Evolutionary conservation across 1,140 invertebrate genomes (phyloP), one percentile per base, ranked within the genome.

Genomic region (Sycophaga agraensis): DNA sequence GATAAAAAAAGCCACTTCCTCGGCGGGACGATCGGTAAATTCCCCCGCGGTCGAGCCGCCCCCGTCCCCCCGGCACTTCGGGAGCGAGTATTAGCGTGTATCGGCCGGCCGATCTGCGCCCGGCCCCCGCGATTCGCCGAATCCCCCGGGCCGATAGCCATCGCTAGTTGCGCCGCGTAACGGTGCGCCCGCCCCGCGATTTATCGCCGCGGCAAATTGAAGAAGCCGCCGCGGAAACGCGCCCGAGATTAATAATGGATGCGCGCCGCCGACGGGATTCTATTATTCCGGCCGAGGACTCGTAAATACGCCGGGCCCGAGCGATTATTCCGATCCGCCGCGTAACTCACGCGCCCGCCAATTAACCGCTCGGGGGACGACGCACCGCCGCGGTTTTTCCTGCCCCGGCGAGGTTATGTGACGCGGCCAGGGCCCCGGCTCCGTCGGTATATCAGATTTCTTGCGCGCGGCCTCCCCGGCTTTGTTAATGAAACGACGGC

Each of bases 241-340:
- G 1, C n/a, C 16, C 46, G n/a, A n/a, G n/a, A n/a, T n/a, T n/a
- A n/a, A n/a, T n/a, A n/a, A n/a, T n/a, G n/a, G n/a, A n/a, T n/a
- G n/a, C 8, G 8, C 37, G 37, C 9, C 43, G 43, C 43, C 12
- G 22, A 54, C 35, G 50, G 19, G 43, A 63, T 49, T 60, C 56
- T 50, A 63, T 66, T 63, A 59, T 59, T 51, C 50, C 45, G 35
- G 26, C 45, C 45, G n/a, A 35, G 34, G 43, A 59, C 34, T 59
- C 57, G 35, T 61, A 61, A 57, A 65, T 37, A 53, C 42, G 4
- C 12, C 16, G 16, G 17, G 42, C 22, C 21, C 16, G 11, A 11
- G 12, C 49, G 26, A 43, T 55, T 37, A 37, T 39, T 54, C 26
- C 42, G 50, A 64, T 61, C 40, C 40, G 31, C 26, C 26, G 31